Evolutionary conservation across 2,113 vertebrate species (phyloP).

Genomic region (Gulo gulo): DNA sequence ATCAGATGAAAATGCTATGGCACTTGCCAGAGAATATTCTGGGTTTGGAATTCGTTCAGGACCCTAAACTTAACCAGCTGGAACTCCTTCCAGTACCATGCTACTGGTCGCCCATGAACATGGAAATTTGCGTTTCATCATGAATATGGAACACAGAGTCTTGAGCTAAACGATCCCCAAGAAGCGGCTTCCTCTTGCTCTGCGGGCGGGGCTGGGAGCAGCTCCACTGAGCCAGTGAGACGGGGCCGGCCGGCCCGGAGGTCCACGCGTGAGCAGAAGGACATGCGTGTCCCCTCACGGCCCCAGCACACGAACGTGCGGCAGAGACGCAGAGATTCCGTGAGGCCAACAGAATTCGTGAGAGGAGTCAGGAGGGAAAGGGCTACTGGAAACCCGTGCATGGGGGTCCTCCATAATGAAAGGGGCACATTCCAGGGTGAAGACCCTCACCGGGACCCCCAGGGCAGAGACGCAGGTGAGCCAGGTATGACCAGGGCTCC

Average conservation of each 20-base stretch:
- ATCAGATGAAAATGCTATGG: not conserved
- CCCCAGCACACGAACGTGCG: rapidly evolving
- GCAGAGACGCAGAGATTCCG: no score
- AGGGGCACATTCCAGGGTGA: not conserved
- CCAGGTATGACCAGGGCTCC: not conserved
- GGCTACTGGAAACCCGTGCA: not conserved
- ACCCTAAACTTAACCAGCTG: slow-evolving; percentile 1
- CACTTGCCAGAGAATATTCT: slow-evolving; percentile 11
- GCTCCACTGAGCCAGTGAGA: rapidly evolving
- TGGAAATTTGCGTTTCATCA: not conserved
- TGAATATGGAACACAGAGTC: not conserved
- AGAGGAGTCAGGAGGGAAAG: not conserved
- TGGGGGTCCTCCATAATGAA: not conserved
- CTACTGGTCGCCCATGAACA: not conserved
- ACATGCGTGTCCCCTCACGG: rapidly evolving
- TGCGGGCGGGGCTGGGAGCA: not conserved
- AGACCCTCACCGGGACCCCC: not conserved
- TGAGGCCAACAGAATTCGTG: not conserved
- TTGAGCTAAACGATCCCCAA: not conserved
- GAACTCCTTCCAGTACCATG: not conserved
- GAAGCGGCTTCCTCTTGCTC: not conserved
- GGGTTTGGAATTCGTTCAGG: slow-evolving; percentile 37
- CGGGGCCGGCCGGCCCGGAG: rapidly evolving
- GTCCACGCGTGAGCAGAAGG: rapidly evolving
- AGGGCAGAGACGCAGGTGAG: not conserved